Conservation (phyloP, 1,140 invertebrate genomes). For the Eulimnadia texana region DNA sequence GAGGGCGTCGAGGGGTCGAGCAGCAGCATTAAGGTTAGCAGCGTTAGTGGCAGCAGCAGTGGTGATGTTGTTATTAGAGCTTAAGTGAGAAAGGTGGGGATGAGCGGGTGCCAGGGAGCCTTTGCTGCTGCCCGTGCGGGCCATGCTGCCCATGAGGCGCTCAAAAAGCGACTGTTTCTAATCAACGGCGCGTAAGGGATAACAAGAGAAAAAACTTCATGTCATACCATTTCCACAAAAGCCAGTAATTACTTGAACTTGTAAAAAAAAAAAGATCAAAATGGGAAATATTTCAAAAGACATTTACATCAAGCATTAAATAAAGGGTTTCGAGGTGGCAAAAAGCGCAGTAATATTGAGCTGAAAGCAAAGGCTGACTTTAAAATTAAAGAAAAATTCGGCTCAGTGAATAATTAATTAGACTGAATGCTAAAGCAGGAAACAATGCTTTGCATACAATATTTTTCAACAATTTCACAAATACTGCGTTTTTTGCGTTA, state of each 20-base stretch:
- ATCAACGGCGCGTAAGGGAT: neutral
- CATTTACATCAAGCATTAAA: neutral
- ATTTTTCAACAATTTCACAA: no score
- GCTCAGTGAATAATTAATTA: no score
- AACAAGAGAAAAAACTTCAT: neutral
- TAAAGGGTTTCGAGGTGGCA: neutral
- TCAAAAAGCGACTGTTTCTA: constrained; percentile 21
- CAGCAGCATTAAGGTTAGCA: neutral
- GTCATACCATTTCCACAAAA: neutral
- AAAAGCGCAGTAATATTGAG: neutral
- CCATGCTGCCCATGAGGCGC: constrained; percentile 28
- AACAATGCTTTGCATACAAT: no score
- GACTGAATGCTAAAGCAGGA: no score
- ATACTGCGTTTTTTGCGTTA: no score
- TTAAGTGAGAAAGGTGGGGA: constrained; percentile 10
- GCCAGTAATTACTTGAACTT: no score
- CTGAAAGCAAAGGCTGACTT: no score
- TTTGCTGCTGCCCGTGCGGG: constrained; percentile 29
- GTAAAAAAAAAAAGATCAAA: no score
- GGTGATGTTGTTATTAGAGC: constrained; percentile 5
- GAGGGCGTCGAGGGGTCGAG: neutral
- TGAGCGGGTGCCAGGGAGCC: constrained; percentile 18
- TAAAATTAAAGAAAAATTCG: no score
- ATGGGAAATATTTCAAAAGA: neutral
- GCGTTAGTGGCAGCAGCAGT: constrained; percentile 3